Evolutionary conservation across 1,140 invertebrate species (phyloP), one percentile per base, ranked within the genome.

Genomic region (Diuraphis noxia): DNA sequence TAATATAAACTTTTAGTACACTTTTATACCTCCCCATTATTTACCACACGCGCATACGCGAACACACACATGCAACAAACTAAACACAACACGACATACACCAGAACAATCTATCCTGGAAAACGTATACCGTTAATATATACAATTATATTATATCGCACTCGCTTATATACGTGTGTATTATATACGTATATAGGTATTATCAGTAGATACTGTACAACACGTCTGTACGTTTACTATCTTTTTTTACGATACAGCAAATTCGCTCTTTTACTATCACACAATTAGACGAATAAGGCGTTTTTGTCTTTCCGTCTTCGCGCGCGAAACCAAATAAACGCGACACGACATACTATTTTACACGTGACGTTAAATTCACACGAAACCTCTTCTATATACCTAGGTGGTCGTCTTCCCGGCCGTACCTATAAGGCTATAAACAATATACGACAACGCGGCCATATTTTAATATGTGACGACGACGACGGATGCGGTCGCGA

Each of bases 401-500:
- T 72, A 72, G 13, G n/a, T n/a, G 21, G 46, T 21, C 56, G 56
- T 72, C 56, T 72, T 72, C 30, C 56, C 56, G 30, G 30, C 13
- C 30, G 56, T 72, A 72, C 7, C n/a, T n/a, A n/a, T 17, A 9
- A 21, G 30, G 34, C 52, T 30, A 56, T 13, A 17, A 17, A 46
- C 17, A 46, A 46, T 10, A 2, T n/a, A n/a, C 13, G 56, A 72
- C 30, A 72, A 34, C 30, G 56, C 56, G 56, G 34, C 56, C 34
- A 72, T 72, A 72, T 63, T 13, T 38, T 77, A 36, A 79, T 79
- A 36, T 36, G 17, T 36, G n/a, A n/a, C 9, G 34, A 34, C 63
- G 36, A 79, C 77, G 79, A 81, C 79, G 79, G 36, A 81, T 81
- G 79, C 34, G 79, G 79, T 38, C 79, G 79, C 79, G 9, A 81